Percentiles rank a stretch among this genome's conserved stretches.
These are phyloP conservation scores for Theocolax elegans DNA, from an alignment of 1,140 invertebrate genomes.

Conservation along the genomic window DNA sequence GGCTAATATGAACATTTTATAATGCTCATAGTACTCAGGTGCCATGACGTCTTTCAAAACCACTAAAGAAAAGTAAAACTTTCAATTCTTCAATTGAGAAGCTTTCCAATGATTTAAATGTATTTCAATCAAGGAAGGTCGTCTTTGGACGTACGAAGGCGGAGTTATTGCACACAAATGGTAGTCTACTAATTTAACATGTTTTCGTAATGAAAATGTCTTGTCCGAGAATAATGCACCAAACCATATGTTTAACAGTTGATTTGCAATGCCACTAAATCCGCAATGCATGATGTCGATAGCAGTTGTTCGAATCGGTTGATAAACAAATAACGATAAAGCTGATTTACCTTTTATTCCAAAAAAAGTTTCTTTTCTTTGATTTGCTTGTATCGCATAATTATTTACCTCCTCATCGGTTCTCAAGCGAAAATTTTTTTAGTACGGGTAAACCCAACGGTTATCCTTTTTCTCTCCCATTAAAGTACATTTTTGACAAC, in stretches of 20 bases:
- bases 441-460: constrained; percentile 5
- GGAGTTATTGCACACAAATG: too few relatives aligned
- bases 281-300: constrained; percentile 29
- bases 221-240: neutral
- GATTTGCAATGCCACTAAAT: constrained; percentile 17
- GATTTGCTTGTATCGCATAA: neutral
- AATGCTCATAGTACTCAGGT: constrained; percentile 28
- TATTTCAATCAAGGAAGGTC: too few relatives aligned
- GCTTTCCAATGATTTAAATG: too few relatives aligned
- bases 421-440: constrained; percentile 19
- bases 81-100: neutral
- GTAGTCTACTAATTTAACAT: too few relatives aligned
- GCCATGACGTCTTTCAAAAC: constrained; percentile 28
- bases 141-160: too few relatives aligned
- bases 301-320: neutral
- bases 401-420: constrained; percentile 1
- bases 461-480: neutral
- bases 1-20: constrained; percentile 24
- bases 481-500: constrained; percentile 15
- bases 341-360: neutral
- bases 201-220: neutral
- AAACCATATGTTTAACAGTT: constrained; percentile 20
- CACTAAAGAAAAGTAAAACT: constrained; percentile 30
- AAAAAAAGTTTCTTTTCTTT: neutral
- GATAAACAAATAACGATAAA: constrained; percentile 3